Evolutionary conservation across 2,888 invertebrate genomes (phyloP).

Genomic region (Leptopilina drosophilae): DNA sequence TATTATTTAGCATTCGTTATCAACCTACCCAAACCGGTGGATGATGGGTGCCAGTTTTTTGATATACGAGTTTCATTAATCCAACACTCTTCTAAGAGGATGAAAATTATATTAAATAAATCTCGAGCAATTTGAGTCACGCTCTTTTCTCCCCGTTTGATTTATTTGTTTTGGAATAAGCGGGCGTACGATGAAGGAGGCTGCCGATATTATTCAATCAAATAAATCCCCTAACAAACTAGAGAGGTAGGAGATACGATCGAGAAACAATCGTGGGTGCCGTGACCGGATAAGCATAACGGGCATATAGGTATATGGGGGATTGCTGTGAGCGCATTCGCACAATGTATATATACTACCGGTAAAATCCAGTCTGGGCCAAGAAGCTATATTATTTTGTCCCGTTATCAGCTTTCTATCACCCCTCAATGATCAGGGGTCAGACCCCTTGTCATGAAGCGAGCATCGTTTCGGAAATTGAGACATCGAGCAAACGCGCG

Average conservation of each 20-base stretch:
- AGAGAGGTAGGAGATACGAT: constrained; percentile 67
- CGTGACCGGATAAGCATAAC: constrained; percentile 46
- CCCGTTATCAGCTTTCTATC: constrained; percentile 67
- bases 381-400: constrained; percentile 65
- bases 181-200: background rate
- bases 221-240: constrained; percentile 70
- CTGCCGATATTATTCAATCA: constrained; percentile 63
- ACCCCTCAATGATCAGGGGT: constrained; percentile 51
- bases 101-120: background rate
- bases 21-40: too few species aligned
- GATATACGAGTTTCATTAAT: too few species aligned
- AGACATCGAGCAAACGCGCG: constrained; percentile 66
- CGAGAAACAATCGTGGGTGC: constrained; percentile 62
- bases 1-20: too few species aligned
- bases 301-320: constrained; percentile 31
- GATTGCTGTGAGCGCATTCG: constrained; percentile 47
- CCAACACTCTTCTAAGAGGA: too few species aligned
- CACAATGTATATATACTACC: constrained; percentile 45
- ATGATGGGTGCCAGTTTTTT: too few species aligned
- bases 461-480: constrained; percentile 67
- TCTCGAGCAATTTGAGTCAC: constrained; percentile 3
- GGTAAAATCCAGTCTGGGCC: constrained; percentile 48
- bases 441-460: constrained; percentile 47
- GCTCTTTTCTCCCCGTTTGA: background rate
- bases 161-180: constrained; percentile 20